Evolutionary conservation across 2,888 invertebrate species (phyloP), one percentile per base, ranked within the genome.

Genomic region (Pyrocoelia pectoralis): DNA sequence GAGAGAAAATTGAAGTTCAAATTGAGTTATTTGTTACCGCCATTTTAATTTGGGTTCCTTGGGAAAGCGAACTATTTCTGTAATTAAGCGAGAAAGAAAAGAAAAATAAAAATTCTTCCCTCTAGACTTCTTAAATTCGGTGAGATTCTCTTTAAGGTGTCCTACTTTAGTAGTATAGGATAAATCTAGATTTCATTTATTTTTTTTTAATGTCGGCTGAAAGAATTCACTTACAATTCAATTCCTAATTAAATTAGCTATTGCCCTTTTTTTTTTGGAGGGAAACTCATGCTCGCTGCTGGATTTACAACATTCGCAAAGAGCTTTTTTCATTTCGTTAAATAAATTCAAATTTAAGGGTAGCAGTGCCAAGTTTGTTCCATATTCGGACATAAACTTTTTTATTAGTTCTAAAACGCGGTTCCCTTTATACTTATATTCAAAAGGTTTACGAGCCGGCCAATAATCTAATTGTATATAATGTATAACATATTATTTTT

Each of bases 21-120:
- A 65, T 65, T 59, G 56, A 60, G 52, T 65, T 59, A 65, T 65
- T 60, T 65, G 53, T 40, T 46, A 48, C 46, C 46, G 57, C 57
- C 41, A 40, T 58, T 58, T 58, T 51, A 58, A 58, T 58, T 40
- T 38, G 14, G 5, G 24, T 24, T 41, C 12, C 41, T 29, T 24
- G 14, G 5, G 28, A 17, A 48, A 56, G 24, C 24, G 24, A 56
- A 33, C 46, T 48, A 46, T 46, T 48, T 56, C 28, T 49, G 17
- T 38, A 49, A 56, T 56, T 56, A 56, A 46, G 28, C 24, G 41
- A 24, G 10, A 41, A 53, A 53, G 24, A 40, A 43, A n/a, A n/a
- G n/a, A 41, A 6, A 41, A 24, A 24, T 24, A 24, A 24, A 24
- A 24, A 24, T 24, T 3, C 24, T 24, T 24, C 8, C 24, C 4